Base-by-base conservation (phyloP, 1,140 invertebrate species). In the Galleria mellonella region DNA sequence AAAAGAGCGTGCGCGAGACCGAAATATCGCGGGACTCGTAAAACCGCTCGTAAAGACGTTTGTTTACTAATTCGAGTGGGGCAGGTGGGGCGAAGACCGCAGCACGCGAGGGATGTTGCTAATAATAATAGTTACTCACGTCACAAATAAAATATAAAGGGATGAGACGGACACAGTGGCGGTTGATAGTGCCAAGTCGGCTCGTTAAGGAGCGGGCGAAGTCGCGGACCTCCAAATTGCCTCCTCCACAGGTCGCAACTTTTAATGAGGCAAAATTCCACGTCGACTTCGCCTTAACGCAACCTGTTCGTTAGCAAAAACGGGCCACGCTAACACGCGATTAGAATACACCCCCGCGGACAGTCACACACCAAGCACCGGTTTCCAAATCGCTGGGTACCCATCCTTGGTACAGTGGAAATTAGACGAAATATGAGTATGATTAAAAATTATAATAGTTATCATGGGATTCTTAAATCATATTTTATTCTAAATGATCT, bases 251-350 rank as follows among this genome's bases (percentile, higher is more conserved):
- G 78, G 78, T 82, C 72, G 68, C 76, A 84, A 84, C 68, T 84
- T 84, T 84, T 83, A 84, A 84, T 83, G 78, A 83, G 77, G 71
- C 74, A 45, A 83, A 83, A 84, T 84, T 84, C 81, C 62, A 69
- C 62, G 69, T 72, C 70, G 53, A 65, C 76, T 58, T 70, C 71
- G 71, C 72, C 68, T 78, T 72, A 83, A 83, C 76, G 77, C 79
- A 78, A 82, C 75, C 77, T 78, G 76, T 82, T 84, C 81, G 81
- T 84, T 82, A 81, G 72, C 73, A 84, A 84, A 84, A 82, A 79
- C 77, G 72, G 63, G 62, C 54, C 75, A 75, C 72, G 75, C 75
- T 74, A 79, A 75, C 76, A 70, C 77, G 74, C 74, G 74, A 82
- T 84, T 84, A 84, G 75, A 84, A 78, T 78, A 82, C 70, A 73